A percentile compares a stretch with the other conserved stretches of the same genome.
These are phyloP conservation scores for Drosophila kepulauana DNA, from an alignment of 1,140 invertebrate genomes.

Conservation along the genomic window DNA sequence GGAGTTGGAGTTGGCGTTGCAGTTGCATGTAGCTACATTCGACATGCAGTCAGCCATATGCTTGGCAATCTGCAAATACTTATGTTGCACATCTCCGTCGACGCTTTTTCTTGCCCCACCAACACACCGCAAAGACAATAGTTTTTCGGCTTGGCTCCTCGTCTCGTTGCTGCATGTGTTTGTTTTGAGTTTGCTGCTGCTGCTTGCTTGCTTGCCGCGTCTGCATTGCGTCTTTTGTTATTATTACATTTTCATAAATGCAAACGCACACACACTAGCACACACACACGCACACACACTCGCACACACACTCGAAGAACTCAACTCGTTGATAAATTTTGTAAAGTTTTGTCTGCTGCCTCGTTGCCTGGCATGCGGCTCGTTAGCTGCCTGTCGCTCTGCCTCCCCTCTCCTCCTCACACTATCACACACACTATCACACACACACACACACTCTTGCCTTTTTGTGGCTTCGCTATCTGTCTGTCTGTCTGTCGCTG, in stretches of 20 bases:
- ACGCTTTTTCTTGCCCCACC: background rate
- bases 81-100: constrained; percentile 35
- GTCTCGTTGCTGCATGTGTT: constrained; percentile 38
- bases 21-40: constrained; percentile 43
- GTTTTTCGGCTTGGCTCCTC: constrained; percentile 13
- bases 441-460: constrained; percentile 4
- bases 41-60: constrained; percentile 64
- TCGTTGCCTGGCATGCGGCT: constrained; percentile 65
- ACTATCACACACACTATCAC: background rate
- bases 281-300: constrained; percentile 24
- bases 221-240: constrained; percentile 82
- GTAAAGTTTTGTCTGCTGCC: constrained; percentile 79
- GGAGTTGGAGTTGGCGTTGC: constrained; percentile 6
- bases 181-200: constrained; percentile 51
- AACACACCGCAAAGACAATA: constrained; percentile 12
- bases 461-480: constrained; percentile 44
- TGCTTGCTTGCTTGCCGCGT: constrained; percentile 41
- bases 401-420: background rate
- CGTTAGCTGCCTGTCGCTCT: constrained; percentile 59
- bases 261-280: constrained; percentile 57
- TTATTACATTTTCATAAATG: constrained; percentile 84
- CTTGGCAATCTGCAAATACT: constrained; percentile 63
- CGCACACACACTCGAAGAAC: constrained; percentile 28
- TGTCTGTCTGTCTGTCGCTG: constrained; percentile 11
- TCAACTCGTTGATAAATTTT: constrained; percentile 77